These are phyloP conservation scores for Trichogramma evanescens DNA, from an alignment of 2,888 invertebrate genomes.

Conservation along the genomic window DNA sequence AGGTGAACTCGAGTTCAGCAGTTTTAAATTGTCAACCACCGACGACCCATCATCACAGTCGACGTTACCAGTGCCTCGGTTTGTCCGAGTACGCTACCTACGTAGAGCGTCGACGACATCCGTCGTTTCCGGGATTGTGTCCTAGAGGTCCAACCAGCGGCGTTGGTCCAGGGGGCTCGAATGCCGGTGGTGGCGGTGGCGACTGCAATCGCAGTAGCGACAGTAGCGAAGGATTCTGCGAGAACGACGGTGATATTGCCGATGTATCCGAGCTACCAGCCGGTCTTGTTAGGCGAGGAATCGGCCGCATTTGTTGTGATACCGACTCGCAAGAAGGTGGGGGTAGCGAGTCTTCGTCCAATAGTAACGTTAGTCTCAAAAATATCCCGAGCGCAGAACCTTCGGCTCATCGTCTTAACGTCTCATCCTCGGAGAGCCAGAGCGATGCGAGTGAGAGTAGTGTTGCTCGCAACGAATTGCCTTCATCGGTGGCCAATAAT, in stretches of 20 bases:
- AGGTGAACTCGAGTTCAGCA: conserved; percentile 77
- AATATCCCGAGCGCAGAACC: conserved; percentile 35
- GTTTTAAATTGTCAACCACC: conserved; percentile 68
- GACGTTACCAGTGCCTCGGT: conserved; percentile 43
- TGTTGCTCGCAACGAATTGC: conserved; percentile 35
- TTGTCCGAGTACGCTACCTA: conserved; percentile 46
- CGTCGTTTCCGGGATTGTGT: conserved; percentile 41
- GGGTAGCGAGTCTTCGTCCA: conserved; percentile 55
- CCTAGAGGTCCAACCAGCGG: conserved; percentile 26
- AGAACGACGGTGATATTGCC: conserved; percentile 76
- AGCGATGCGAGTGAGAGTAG: conserved; percentile 48
- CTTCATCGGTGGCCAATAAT: conserved; percentile 20
- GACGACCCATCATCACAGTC: conserved; percentile 45
- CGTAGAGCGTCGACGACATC: conserved; percentile 40
- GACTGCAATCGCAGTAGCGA: conserved; percentile 87
- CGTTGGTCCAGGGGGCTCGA: conserved; percentile 10
- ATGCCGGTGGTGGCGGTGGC: conserved; percentile 32
- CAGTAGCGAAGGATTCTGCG: conserved; percentile 94
- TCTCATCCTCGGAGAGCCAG: conserved; percentile 43
- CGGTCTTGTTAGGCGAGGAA: conserved; percentile 51
- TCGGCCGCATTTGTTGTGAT: conserved; percentile 49
- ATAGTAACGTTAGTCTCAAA: conserved; percentile 46
- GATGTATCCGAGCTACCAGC: conserved; percentile 48
- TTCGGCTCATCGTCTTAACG: conserved; percentile 43
- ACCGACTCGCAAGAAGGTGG: conserved; percentile 55